Base-by-base conservation (phyloP, 2,888 invertebrate species). In the Oeneis ivallda region DNA sequence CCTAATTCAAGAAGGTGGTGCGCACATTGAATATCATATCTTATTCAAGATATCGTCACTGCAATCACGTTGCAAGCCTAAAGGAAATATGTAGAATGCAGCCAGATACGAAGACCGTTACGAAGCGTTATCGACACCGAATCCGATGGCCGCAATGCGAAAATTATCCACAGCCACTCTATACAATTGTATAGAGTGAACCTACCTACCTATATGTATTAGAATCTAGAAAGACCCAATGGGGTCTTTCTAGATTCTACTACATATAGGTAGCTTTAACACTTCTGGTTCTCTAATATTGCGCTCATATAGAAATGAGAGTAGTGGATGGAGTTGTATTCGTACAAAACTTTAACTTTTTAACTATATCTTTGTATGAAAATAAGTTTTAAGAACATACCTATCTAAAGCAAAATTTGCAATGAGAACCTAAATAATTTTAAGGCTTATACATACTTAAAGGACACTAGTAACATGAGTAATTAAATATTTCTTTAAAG, bases 101-200 rank as follows among this genome's bases (percentile, higher is more conserved):
- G 80, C 62, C 75, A 76, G 82, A 82, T 86, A 85, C 81, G 81
- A 79, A 80, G 80, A 89, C 89, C 87, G 87, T 90, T 89, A 87
- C 83, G 73, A 80, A 81, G 77, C 80, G 83, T 84, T 85, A 88
- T 87, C 85, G 84, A 81, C 79, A 84, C 80, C 82, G 82, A 85
- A 87, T 85, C 83, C 83, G 84, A 89, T 88, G 85, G 83, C 77
- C 79, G 85, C 87, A 88, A 86, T 86, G 88, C 84, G 88, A 90
- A 89, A 89, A 89, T 87, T 89, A 89, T 88, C 86, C 84, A 76
- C 81, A 80, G 76, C 75, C 70, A 70, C 74, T 73, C 53, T 65
- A 53, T 57, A 64, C 62, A 67, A 70, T 69, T 69, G n/a, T n/a
- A n/a, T n/a, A n/a, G n/a, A n/a, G n/a, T n/a, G n/a, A n/a, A n/a